Evolutionary conservation across 2,888 invertebrate species (phyloP), one percentile per base, ranked within the genome.

Genomic region (Dynastes grantii): DNA sequence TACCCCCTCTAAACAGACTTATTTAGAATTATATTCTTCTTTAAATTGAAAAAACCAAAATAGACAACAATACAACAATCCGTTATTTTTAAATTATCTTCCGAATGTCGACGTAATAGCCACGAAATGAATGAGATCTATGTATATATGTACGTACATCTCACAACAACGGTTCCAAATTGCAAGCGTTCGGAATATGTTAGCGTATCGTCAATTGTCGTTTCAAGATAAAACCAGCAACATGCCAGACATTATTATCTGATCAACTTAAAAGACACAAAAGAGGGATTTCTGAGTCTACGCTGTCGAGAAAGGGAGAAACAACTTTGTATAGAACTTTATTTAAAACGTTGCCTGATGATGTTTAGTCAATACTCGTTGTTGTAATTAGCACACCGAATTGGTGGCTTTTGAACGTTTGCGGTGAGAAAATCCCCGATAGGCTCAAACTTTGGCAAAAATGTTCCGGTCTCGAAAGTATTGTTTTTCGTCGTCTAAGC

Each of bases 201-300:
- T 53, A 70, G 27, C 27, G 70, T 13, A 51, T 29, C 51, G 5
- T 53, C n/a, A 53, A 49, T n/a, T 53, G 70, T 51, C 70, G 51
- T 29, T 51, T 70, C 27, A 32, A 51, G 70, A 70, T 70, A 70
- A 53, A 32, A 51, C 51, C 27, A 2, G 51, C 29, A 40, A 70
- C 53, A 53, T 51, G n/a, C 27, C 53, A 32, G 53, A 53, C 9
- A 53, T 27, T 29, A n/a, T 29, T 70, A 70, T 70, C 70, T 70
- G 70, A 70, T 70, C 32, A 53, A 70, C 70, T 70, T 70, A 70
- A 51, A 51, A 22, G 53, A 32, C 13, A 16, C 6, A n/a, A 53
- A 45, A 2, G 45, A 70, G 51, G 11, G 53, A n/a, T 13, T 53
- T 70, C 68, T 68, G 27, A 16, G 8, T 65, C 37, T 65, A 37